A percentile compares a stretch with the other conserved stretches of the same genome.
These are phyloP conservation scores for Cyprinodon tularosa DNA, from an alignment of 2,113 vertebrate species.

Conservation along the genomic window DNA sequence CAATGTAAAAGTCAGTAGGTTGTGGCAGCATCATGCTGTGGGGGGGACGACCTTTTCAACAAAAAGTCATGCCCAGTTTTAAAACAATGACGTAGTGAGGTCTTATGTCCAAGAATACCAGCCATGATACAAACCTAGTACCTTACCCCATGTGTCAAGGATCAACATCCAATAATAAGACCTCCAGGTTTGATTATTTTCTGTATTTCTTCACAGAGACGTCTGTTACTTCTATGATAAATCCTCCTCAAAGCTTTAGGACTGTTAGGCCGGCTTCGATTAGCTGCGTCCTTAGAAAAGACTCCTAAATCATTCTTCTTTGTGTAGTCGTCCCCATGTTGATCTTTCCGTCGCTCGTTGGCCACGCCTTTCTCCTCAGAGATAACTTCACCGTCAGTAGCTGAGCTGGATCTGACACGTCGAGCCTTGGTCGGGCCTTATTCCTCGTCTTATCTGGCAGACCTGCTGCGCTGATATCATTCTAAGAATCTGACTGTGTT, in stretches of 20 bases:
- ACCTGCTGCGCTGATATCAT: conserved; percentile 39
- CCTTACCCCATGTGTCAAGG: neutral
- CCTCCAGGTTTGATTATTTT: too few relatives aligned
- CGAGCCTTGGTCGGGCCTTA: conserved; percentile 38
- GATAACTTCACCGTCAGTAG: neutral
- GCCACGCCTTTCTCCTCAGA: neutral
- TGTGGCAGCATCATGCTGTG: too few relatives aligned
- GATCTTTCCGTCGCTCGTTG: neutral
- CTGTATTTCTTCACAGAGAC: too few relatives aligned
- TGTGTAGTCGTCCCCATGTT: neutral
- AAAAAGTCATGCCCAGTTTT: too few relatives aligned
- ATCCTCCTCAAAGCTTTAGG: neutral
- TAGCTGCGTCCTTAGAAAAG: neutral
- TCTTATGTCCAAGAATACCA: too few relatives aligned
- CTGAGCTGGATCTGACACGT: conserved; percentile 18
- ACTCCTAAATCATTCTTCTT: neutral
- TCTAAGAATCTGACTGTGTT: conserved; percentile 45
- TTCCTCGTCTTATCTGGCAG: conserved; percentile 26
- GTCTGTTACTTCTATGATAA: too few relatives aligned
- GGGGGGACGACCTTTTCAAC: too few relatives aligned
- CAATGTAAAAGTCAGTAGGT: too few relatives aligned
- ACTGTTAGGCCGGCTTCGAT: too few relatives aligned
- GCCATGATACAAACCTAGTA: too few relatives aligned
- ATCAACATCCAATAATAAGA: too few relatives aligned
- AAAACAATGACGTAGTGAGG: too few relatives aligned